phyloP scores from a whole-genome alignment of 2,888 invertebrate genomes.

The Microctonus aethiopoides region DNA sequence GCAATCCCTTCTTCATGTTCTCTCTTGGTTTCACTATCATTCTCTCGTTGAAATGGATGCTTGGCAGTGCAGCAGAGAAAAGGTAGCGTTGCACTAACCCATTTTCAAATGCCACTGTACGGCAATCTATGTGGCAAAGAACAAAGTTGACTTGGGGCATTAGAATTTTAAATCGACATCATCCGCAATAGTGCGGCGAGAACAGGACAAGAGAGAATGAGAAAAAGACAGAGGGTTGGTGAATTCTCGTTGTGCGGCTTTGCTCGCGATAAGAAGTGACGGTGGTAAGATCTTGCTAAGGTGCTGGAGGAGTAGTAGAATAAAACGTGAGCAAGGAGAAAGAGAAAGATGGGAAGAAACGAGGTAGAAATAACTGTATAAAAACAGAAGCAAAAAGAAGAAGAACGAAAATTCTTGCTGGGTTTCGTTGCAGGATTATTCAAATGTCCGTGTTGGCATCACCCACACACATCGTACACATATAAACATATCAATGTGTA shows the following conservation, averaged over 20 bases:
- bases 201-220: not conserved
- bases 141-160: constrained; percentile 46
- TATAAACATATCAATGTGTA: not conserved
- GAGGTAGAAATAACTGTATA: constrained; percentile 4
- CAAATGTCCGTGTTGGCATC: constrained; percentile 38
- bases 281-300: constrained; percentile 33
- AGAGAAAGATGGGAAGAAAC: constrained; percentile 26
- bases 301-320: not conserved
- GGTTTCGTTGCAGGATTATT: constrained; percentile 40
- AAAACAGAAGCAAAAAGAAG: constrained; percentile 9
- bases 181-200: constrained; percentile 38
- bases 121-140: constrained; percentile 43
- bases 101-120: constrained; percentile 46
- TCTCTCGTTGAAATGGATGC: constrained; percentile 20
- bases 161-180: constrained; percentile 62
- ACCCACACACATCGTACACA: not conserved
- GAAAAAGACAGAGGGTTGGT: not conserved
- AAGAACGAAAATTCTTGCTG: constrained; percentile 23
- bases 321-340: constrained; percentile 12
- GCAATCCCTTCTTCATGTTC: not conserved
- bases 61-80: constrained; percentile 28
- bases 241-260: constrained; percentile 33
- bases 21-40: not conserved
- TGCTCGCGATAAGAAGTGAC: constrained; percentile 27
- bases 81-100: constrained; percentile 43